These are phyloP conservation scores for Acanthosepion esculentum DNA, from an alignment of 2,888 invertebrate species.

Conservation along the genomic window DNA sequence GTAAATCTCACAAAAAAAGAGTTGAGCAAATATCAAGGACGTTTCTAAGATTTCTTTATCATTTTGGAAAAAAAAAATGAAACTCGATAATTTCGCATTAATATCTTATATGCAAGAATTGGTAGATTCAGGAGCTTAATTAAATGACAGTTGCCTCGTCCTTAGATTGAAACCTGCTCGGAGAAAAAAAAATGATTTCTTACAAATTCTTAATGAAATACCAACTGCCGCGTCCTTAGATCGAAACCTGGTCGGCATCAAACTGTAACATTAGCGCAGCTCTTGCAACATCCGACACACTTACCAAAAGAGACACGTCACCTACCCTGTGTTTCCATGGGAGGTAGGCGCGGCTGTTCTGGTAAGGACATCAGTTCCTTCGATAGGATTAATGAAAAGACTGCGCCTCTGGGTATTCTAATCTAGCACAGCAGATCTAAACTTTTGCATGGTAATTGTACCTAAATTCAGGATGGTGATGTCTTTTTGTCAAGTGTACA, in stretches of 20 bases:
- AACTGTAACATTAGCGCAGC: neutral
- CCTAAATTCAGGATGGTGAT: neutral
- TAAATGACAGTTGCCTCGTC: too few species aligned
- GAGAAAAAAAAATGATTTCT: too few species aligned
- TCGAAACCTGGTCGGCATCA: neutral
- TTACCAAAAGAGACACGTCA: constrained; percentile 33
- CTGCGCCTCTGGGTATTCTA: neutral
- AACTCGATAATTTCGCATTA: too few species aligned
- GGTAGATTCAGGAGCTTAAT: neutral
- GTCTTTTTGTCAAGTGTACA: neutral
- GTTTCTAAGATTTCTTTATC: too few species aligned
- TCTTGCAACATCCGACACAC: constrained; percentile 1
- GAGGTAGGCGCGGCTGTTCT: constrained; percentile 8
- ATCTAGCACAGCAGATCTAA: neutral
- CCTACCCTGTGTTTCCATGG: constrained; percentile 20
- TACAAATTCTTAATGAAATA: neutral
- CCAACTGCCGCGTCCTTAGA: neutral
- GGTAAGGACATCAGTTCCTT: constrained; percentile 17
- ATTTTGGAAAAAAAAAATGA: too few species aligned
- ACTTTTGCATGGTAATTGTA: neutral
- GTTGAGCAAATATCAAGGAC: too few species aligned
- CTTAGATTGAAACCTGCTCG: too few species aligned
- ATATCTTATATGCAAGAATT: neutral
- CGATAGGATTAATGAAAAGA: constrained; percentile 17
- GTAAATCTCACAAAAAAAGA: too few species aligned